phyloP scores from a whole-genome alignment of 2,888 invertebrate genomes.

The Pterostichus niger region DNA sequence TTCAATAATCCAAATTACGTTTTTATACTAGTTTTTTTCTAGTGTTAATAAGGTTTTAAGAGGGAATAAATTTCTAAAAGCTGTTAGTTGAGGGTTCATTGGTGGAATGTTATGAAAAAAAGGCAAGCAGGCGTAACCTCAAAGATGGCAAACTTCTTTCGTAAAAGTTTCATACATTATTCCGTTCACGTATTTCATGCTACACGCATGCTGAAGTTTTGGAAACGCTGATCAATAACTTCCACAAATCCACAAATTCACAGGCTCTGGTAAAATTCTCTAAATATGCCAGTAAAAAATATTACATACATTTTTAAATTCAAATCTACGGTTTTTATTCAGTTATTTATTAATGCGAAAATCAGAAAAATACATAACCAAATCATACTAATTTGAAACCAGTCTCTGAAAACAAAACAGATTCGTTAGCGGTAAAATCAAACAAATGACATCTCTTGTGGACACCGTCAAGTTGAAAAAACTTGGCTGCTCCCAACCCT shows the following conservation, averaged over 20 bases:
- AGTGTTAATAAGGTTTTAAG: constrained; percentile 7
- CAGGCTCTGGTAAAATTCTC: constrained; percentile 39
- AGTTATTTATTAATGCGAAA: constrained; percentile 13
- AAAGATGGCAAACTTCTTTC: constrained; percentile 55
- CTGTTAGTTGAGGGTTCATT: constrained; percentile 33
- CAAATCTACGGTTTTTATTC: constrained; percentile 23
- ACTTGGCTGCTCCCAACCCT: constrained; percentile 16
- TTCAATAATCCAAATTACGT: background rate
- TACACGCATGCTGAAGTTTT: constrained; percentile 63
- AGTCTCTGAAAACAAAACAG: constrained; percentile 9
- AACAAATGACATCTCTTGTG: constrained; percentile 50
- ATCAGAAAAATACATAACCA: background rate
- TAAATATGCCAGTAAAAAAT: constrained; percentile 30
- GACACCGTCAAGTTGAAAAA: constrained; percentile 30
- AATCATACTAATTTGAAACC: background rate
- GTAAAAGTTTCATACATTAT: constrained; percentile 57
- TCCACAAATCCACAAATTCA: constrained; percentile 59
- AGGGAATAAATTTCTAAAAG: background rate
- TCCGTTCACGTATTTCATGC: constrained; percentile 59
- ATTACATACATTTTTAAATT: constrained; percentile 50
- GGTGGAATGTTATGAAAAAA: constrained; percentile 37
- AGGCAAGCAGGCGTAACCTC: constrained; percentile 20
- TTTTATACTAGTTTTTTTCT: background rate
- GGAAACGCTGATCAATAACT: constrained; percentile 62
- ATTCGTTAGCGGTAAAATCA: constrained; percentile 29